Conservation (phyloP, 37 sponge, comb jelly and placozoan genomes). For the Halichondria panicea region DNA sequence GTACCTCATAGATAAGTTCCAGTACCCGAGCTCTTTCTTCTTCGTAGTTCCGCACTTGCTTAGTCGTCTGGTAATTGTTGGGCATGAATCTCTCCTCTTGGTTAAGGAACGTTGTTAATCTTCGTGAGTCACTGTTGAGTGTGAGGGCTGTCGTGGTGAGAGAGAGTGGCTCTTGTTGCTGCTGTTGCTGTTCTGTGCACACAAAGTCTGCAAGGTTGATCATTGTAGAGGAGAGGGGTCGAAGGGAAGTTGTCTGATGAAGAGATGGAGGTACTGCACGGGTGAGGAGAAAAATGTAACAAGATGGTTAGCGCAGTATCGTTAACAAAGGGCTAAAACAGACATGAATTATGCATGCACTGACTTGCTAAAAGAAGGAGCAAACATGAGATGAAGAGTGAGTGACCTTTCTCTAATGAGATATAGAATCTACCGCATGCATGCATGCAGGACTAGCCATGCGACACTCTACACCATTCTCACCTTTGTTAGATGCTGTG, state of each 20-base stretch:
- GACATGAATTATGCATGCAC: too few relatives aligned
- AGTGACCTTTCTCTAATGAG: too few relatives aligned
- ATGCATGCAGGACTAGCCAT: too few relatives aligned
- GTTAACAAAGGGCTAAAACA: too few relatives aligned
- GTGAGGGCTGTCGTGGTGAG: background rate
- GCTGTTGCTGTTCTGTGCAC: background rate
- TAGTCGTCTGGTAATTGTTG: constrained; percentile 9
- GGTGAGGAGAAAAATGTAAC: background rate
- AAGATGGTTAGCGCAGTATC: too few relatives aligned
- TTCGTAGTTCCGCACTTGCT: constrained; percentile 9
- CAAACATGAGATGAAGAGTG: too few relatives aligned
- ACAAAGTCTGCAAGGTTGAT: background rate
- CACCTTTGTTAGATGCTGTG: too few relatives aligned
- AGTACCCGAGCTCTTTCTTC: constrained; percentile 16
- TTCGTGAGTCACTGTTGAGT: constrained; percentile 22
- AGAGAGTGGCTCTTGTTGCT: background rate
- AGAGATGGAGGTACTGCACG: background rate
- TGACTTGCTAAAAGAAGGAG: too few relatives aligned
- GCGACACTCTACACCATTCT: too few relatives aligned
- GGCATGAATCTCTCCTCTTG: constrained; percentile 56
- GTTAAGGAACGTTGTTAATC: constrained; percentile 32
- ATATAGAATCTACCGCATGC: too few relatives aligned
- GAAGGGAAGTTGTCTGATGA: background rate
- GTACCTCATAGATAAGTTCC: constrained; percentile 28
- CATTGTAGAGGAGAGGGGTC: background rate